A percentile compares a stretch with the other conserved stretches of the same genome.
These are phyloP conservation scores for Buathra laborator DNA, from an alignment of 2,888 invertebrate species.

Conservation along the genomic window DNA sequence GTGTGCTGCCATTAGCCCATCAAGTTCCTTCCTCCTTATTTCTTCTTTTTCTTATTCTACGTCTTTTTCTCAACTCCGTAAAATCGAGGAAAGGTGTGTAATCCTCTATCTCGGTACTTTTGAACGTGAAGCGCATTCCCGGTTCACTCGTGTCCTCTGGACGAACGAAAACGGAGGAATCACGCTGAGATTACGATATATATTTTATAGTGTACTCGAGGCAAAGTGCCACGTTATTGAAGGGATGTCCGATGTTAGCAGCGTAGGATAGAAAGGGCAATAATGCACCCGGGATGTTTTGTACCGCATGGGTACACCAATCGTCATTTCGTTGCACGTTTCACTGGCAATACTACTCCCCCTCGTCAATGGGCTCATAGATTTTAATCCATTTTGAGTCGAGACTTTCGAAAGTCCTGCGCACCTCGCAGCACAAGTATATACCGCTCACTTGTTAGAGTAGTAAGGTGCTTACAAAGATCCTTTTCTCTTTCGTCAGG, in stretches of 20 bases:
- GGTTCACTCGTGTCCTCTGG: neutral
- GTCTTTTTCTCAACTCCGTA: slow-evolving; percentile 37
- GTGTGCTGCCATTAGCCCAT: slow-evolving; percentile 30
- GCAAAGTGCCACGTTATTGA: neutral
- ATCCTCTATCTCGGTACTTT: slow-evolving; percentile 34
- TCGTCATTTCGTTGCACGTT: slow-evolving; percentile 29
- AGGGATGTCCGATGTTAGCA: neutral
- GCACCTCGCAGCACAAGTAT: neutral
- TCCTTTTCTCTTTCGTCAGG: slow-evolving; percentile 47
- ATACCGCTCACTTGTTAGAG: slow-evolving; percentile 10
- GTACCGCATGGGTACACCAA: slow-evolving; percentile 28
- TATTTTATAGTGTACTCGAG: neutral
- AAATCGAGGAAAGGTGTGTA: neutral
- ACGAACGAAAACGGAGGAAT: no score
- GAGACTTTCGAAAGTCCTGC: neutral
- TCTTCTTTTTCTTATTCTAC: slow-evolving; percentile 54
- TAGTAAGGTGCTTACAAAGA: slow-evolving; percentile 75
- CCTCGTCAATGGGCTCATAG: slow-evolving; percentile 43
- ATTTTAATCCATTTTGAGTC: slow-evolving; percentile 75
- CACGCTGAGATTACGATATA: no score
- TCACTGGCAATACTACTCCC: neutral
- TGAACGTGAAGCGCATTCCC: neutral
- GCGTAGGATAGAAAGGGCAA: slow-evolving; percentile 10
- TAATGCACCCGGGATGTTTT: slow-evolving; percentile 38
- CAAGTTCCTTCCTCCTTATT: slow-evolving; percentile 31